Base-by-base conservation (phyloP, 1,140 invertebrate species). In the Zaprionus tsacasi region DNA sequence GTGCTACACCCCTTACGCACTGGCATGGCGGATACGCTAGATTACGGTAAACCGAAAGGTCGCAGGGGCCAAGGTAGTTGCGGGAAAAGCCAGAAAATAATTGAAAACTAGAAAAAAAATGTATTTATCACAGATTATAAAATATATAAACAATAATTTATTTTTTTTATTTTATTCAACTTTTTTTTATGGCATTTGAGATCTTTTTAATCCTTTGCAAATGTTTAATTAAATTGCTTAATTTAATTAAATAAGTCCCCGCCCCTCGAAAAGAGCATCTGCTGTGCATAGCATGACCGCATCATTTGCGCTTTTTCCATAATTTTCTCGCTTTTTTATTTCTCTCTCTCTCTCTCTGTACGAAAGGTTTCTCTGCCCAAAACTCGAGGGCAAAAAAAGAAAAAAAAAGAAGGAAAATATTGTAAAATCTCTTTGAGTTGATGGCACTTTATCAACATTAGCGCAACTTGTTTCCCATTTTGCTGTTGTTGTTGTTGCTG, bases 391-490 rank as follows among this genome's bases (percentile, higher is more conserved):
- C 10, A 54, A 66, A 66, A 57, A 60, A 50, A 35, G 10, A 35
- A 8, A 35, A 74, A 35, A 30, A 35, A 35, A 8, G 6, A 21
- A 21, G 1, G 70, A 35, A 30, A 72, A 71, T 79, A 81, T 79
- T 81, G 57, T 71, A 76, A 83, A 80, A 80, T 86, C 76, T 81
- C 68, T 86, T 81, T 71, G 67, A 86, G 72, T 86, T 79, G 69
- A 48, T 35, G 72, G 59, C 69, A 86, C 76, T 86, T 79, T 72
- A 71, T 86, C 72, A 86, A 79, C 72, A 86, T 82, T 83, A 81
- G 68, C 67, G 64, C 70, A 68, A 87, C 73, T 87, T 81, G 60
- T 85, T 85, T 70, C 57, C 52, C 57, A 61, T 74, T 66, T 71
- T 85, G 63, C 38, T 67, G 38, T 21, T 38, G 35, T 58, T 61